Evolutionary conservation across 2,888 invertebrate genomes (phyloP).

Genomic region (Hoplodrina blanda): DNA sequence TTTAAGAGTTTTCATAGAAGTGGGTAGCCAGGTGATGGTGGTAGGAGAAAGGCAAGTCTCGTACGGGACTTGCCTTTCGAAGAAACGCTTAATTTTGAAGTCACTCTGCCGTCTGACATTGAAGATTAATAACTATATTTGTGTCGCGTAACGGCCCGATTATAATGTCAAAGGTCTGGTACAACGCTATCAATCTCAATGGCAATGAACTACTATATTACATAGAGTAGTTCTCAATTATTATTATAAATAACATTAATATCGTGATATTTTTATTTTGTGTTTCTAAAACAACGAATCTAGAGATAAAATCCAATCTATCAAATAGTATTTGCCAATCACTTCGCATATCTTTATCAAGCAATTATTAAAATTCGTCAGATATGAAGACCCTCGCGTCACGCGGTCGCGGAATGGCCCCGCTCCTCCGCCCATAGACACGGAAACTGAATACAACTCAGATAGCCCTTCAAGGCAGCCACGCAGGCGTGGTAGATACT

Average conservation of each 20-base stretch:
- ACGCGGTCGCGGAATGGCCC: constrained; percentile 75
- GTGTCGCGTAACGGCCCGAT: constrained; percentile 4
- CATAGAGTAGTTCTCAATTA: constrained; percentile 1
- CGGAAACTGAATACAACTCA: constrained; percentile 93
- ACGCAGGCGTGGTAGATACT: constrained; percentile 84
- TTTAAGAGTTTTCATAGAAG: no score
- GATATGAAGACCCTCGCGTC: constrained; percentile 79
- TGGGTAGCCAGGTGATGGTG: no score
- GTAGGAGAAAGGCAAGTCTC: no score
- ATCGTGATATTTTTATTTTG: background rate
- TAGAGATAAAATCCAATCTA: background rate
- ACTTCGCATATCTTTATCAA: background rate
- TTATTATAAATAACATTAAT: constrained; percentile 7
- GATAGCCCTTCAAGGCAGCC: constrained; percentile 90
- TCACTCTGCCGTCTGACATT: constrained; percentile 1
- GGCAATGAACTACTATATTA: constrained; percentile 12
- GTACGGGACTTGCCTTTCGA: no score
- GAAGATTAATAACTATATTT: constrained; percentile 12
- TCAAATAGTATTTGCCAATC: background rate
- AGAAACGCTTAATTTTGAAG: background rate
- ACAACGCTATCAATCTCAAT: constrained; percentile 18
- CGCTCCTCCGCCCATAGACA: constrained; percentile 81
- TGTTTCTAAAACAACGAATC: constrained; percentile 1
- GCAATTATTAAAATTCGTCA: constrained; percentile 47
- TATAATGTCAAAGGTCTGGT: constrained; percentile 33